Evolutionary conservation across 1,140 invertebrate genomes (phyloP).

Genomic region (Pseudomyrmex flavicornis): DNA sequence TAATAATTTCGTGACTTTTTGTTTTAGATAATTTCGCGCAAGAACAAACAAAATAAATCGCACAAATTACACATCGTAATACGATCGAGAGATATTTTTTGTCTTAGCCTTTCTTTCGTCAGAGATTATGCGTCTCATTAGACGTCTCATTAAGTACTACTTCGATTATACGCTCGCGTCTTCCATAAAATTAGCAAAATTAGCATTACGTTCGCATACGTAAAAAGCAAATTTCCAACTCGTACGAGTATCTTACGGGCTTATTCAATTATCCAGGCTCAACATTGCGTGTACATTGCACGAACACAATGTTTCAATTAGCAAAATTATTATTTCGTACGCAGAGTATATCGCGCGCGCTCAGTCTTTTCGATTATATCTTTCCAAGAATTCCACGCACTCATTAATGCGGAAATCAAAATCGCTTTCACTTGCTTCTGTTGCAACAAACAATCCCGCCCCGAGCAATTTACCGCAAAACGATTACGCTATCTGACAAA

Average conservation of each 20-base stretch:
- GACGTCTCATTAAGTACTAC: slow-evolving; percentile 1
- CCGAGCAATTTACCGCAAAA: not conserved
- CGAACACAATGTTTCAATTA: not conserved
- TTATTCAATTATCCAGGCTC: slow-evolving; percentile 12
- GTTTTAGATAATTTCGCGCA: not conserved
- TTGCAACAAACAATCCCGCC: slow-evolving; percentile 1
- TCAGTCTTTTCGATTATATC: not conserved
- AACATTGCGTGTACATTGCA: not conserved
- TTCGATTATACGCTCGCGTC: not conserved
- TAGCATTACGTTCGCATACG: not conserved
- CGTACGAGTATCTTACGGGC: not conserved
- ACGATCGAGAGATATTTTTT: not conserved
- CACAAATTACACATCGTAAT: not conserved
- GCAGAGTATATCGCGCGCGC: not conserved
- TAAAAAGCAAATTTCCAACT: not conserved
- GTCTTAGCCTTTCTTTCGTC: not conserved
- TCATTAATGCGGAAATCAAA: not conserved
- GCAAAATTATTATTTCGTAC: not conserved
- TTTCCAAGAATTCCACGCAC: not conserved
- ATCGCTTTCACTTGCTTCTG: slow-evolving; percentile 17
- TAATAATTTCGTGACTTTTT: not conserved
- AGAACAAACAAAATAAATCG: slow-evolving; percentile 13
- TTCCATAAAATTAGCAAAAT: slow-evolving; percentile 22
- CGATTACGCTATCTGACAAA: not conserved
- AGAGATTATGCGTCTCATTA: slow-evolving; percentile 9